A percentile compares a stretch with the other conserved stretches of the same genome.
phyloP scores from a whole-genome alignment of 1,140 invertebrate genomes.

The Chironomus tepperi region DNA sequence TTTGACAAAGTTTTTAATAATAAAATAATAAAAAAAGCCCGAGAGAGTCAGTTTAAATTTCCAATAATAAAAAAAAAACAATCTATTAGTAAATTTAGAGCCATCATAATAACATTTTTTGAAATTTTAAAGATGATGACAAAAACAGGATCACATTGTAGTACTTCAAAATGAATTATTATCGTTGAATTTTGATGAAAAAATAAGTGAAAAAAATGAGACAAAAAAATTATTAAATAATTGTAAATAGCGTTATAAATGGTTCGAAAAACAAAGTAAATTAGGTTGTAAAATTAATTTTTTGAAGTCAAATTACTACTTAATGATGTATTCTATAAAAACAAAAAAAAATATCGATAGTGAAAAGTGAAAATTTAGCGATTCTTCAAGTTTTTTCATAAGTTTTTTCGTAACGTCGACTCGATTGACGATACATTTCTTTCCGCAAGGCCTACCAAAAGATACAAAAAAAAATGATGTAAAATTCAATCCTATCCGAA shows the following conservation, averaged over 20 bases:
- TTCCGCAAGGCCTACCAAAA: background rate
- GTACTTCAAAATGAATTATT: slow-evolving; percentile 8
- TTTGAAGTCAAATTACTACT: slow-evolving; percentile 9
- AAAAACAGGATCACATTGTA: slow-evolving; percentile 1
- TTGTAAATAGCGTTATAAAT: slow-evolving; percentile 9
- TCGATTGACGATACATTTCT: slow-evolving; percentile 4
- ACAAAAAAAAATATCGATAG: background rate
- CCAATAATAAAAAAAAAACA: background rate
- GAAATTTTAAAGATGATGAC: background rate
- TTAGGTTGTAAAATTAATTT: slow-evolving; percentile 9
- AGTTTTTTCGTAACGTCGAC: background rate
- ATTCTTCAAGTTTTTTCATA: background rate
- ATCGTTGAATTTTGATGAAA: background rate
- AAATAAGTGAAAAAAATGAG: background rate
- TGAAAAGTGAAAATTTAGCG: background rate
- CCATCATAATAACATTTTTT: background rate
- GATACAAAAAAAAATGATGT: background rate
- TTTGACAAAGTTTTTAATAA: background rate
- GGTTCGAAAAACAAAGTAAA: background rate
- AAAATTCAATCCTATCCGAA: background rate
- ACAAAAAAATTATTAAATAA: too few species aligned
- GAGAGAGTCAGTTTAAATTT: slow-evolving; percentile 1
- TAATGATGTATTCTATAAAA: background rate
- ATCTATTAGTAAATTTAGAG: background rate
- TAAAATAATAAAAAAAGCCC: background rate